These are phyloP conservation scores for Prinia subflava DNA, from an alignment of 2,113 vertebrate genomes.

Conservation along the genomic window DNA sequence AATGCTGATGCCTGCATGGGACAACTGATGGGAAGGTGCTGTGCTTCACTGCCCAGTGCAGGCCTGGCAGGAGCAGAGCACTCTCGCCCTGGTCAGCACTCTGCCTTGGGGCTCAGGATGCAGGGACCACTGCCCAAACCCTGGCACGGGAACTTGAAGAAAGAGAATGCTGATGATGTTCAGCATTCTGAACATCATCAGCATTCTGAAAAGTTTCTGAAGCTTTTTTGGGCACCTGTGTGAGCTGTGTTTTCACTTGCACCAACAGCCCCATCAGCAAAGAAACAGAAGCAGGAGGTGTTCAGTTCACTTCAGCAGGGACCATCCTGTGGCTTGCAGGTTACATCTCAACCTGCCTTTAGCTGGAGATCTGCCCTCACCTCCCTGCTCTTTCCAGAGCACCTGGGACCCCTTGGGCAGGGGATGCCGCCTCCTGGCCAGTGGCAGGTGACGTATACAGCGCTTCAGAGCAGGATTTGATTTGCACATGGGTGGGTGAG, in stretches of 20 bases:
- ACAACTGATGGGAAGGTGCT: neutral
- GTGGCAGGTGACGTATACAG: neutral
- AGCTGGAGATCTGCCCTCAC: neutral
- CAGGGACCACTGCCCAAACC: neutral
- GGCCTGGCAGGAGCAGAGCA: neutral
- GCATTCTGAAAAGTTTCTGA: too few species aligned
- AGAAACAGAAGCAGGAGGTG: neutral
- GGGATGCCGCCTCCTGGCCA: neutral
- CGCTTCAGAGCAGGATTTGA: neutral
- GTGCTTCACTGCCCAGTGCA: neutral
- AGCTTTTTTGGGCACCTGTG: neutral
- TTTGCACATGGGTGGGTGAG: accelerated
- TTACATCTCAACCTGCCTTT: neutral
- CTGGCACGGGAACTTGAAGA: neutral
- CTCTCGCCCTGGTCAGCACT: neutral
- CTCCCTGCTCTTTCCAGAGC: neutral
- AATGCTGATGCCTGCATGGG: neutral
- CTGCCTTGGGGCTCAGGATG: neutral
- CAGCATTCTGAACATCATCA: too few species aligned
- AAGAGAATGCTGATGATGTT: neutral
- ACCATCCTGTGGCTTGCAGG: neutral
- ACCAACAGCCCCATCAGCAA: neutral
- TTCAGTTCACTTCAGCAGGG: neutral
- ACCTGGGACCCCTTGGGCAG: neutral
- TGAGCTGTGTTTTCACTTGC: neutral